Percentiles rank a stretch among this genome's conserved stretches.
Evolutionary conservation across 2,113 vertebrate genomes (phyloP).

Genomic region (Colius striatus): DNA sequence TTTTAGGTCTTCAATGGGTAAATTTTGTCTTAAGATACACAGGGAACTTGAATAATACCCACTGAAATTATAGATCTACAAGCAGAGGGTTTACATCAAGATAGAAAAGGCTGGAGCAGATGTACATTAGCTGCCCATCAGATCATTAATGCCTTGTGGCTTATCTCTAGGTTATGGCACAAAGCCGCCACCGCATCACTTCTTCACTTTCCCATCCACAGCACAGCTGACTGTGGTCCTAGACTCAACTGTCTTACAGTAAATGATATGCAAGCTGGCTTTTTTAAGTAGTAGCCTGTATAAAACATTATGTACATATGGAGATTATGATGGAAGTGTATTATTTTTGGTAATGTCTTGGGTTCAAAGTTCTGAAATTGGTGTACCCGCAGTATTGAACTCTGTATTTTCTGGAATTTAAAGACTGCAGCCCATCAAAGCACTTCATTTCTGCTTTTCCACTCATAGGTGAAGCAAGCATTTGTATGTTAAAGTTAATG

Average conservation of each 20-base stretch:
- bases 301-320: not conserved
- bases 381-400: not conserved
- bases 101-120: not conserved
- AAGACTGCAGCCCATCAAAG: not conserved
- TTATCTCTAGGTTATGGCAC: not conserved
- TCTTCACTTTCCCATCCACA: not conserved
- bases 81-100: not conserved
- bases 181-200: not conserved
- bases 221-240: not conserved
- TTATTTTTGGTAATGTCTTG: not conserved
- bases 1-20: not conserved
- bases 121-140: rapidly evolving
- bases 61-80: not conserved
- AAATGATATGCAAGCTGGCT: not conserved
- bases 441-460: not conserved
- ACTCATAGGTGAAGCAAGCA: not conserved
- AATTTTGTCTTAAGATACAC: not conserved
- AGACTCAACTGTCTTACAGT: not conserved
- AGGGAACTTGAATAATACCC: not conserved
- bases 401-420: not conserved
- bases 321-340: not conserved
- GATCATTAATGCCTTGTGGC: not conserved
- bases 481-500: not conserved
- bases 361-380: not conserved
- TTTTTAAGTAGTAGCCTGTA: not conserved